These are phyloP conservation scores for Dendrophyllia cribrosa DNA, from an alignment of 64 coral and sea anemone species.

Conservation along the genomic window DNA sequence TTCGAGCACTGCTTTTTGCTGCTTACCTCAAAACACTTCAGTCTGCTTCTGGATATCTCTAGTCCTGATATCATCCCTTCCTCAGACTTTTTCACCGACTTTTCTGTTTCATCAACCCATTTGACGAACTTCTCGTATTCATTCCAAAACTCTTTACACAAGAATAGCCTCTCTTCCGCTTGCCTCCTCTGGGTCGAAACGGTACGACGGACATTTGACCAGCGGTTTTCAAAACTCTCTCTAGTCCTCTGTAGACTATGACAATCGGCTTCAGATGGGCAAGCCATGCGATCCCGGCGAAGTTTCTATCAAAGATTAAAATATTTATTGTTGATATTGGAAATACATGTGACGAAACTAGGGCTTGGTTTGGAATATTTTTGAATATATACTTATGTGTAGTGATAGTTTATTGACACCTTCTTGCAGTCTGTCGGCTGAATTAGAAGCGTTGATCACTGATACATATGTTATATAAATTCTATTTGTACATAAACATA, in stretches of 20 bases:
- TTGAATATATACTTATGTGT: too few relatives aligned
- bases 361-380: too few relatives aligned
- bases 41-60: constrained; percentile 68
- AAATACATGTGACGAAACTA: background rate
- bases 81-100: constrained; percentile 50
- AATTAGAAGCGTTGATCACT: too few relatives aligned
- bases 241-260: constrained; percentile 67
- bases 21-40: constrained; percentile 80
- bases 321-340: background rate
- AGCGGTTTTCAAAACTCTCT: constrained; percentile 96
- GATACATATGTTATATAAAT: too few relatives aligned
- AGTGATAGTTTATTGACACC: too few relatives aligned
- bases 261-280: constrained; percentile 74
- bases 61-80: constrained; percentile 57
- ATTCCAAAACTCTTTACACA: constrained; percentile 94
- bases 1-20: too few relatives aligned
- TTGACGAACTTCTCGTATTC: constrained; percentile 91
- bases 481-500: too few relatives aligned
- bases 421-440: too few relatives aligned
- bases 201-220: constrained; percentile 83
- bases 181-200: constrained; percentile 71
- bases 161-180: constrained; percentile 77
- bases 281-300: constrained; percentile 82
- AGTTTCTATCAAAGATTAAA: constrained; percentile 77
- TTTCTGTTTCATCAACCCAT: constrained; percentile 80